Evolutionary conservation across 2,888 invertebrate species (phyloP).

Genomic region (Apantesis nais): DNA sequence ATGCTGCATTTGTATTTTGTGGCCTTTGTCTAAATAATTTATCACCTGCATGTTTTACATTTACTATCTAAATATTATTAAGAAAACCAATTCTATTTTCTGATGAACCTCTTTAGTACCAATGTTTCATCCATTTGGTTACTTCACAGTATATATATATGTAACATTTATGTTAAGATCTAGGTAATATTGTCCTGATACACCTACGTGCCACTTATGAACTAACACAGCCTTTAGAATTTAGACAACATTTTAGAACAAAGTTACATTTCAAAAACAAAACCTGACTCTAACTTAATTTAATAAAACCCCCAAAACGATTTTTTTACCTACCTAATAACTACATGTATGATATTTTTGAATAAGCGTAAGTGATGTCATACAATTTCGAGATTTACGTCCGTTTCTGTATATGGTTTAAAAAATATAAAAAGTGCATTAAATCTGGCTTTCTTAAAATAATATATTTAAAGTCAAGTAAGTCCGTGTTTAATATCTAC

Average conservation of each 20-base stretch:
- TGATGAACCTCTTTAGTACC: background rate
- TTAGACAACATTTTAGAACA: too few species aligned
- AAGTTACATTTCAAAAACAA: too few species aligned
- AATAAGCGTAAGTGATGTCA: conserved; percentile 16
- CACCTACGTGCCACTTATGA: too few species aligned
- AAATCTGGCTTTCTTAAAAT: conserved; percentile 57
- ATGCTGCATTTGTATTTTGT: background rate
- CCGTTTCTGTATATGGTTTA: conserved; percentile 12
- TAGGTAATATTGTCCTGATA: too few species aligned
- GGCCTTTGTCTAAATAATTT: background rate
- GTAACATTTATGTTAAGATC: too few species aligned
- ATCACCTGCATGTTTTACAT: background rate
- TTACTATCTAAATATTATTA: too few species aligned
- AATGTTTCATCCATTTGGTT: too few species aligned
- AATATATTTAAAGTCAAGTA: conserved; percentile 66
- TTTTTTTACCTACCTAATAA: too few species aligned
- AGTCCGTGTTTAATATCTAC: conserved; percentile 71
- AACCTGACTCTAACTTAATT: too few species aligned
- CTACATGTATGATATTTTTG: background rate
- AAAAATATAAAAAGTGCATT: conserved; percentile 38
- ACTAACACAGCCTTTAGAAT: too few species aligned
- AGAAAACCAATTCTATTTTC: background rate
- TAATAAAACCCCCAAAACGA: too few species aligned
- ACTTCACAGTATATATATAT: too few species aligned
- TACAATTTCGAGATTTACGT: conserved; percentile 11